Percentiles rank a stretch among this genome's conserved stretches.
phyloP scores from a whole-genome alignment of 2,113 vertebrate genomes.

The Neodontobutis hainanensis region DNA sequence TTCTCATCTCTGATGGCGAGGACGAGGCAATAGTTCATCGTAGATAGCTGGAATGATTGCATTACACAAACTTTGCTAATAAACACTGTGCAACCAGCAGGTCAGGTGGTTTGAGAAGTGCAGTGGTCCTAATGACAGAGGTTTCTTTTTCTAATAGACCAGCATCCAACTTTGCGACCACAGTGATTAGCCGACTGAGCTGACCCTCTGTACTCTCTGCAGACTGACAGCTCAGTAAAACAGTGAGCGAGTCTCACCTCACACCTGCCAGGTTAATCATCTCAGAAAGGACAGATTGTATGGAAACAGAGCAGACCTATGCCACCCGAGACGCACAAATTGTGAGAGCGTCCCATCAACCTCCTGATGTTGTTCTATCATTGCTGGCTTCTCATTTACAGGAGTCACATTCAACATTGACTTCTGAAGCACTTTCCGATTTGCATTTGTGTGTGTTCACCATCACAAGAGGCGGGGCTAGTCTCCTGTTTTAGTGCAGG shows the following conservation, averaged over 20 bases:
- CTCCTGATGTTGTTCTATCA: constrained; percentile 37
- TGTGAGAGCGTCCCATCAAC: constrained; percentile 32
- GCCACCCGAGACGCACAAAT: constrained; percentile 32
- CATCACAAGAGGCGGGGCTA: constrained; percentile 29
- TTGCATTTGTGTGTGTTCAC: constrained; percentile 38
- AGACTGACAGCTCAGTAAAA: constrained; percentile 57
- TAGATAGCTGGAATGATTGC: constrained; percentile 62
- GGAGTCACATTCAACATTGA: constrained; percentile 58
- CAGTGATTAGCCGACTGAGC: constrained; percentile 53
- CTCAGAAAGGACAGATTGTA: constrained; percentile 53
- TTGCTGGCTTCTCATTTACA: constrained; percentile 49
- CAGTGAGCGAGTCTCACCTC: constrained; percentile 55
- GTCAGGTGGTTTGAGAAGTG: constrained; percentile 63
- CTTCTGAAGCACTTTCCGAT: constrained; percentile 60
- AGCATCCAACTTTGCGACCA: constrained; percentile 59
- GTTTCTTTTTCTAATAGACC: constrained; percentile 62
- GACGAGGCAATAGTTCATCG: constrained; percentile 56
- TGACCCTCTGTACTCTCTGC: constrained; percentile 58
- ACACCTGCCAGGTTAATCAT: constrained; percentile 70
- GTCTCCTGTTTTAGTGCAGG: constrained; percentile 55
- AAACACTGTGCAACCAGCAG: constrained; percentile 56
- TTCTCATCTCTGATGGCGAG: constrained; percentile 27
- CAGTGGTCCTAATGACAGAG: constrained; percentile 62
- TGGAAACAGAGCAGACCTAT: constrained; percentile 34
- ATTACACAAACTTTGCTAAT: constrained; percentile 66